Base-by-base conservation (phyloP, 2,888 invertebrate species). In the Gerris lacustris region DNA sequence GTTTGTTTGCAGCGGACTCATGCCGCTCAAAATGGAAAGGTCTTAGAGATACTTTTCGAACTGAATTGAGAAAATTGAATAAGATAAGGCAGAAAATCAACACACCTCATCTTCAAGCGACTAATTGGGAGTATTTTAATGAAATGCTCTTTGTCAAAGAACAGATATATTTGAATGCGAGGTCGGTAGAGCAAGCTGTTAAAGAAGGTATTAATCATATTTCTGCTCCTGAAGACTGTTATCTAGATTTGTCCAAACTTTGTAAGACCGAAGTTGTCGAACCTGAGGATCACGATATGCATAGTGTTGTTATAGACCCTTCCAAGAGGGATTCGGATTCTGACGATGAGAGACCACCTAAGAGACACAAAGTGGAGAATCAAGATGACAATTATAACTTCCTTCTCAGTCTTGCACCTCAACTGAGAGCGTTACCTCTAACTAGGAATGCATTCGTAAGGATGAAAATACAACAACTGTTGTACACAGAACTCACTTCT, bases 311-410 rank as follows among this genome's bases (percentile, higher is more conserved):
- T 11, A 15, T 55, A 15, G 55, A 15, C 55, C 55, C 9, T 55
- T 55, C 55, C 9, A 55, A 55, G 5, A 55, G 55, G 15, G 9
- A 9, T 11, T 55, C 55, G 15, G 55, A 55, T 55, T 55, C 55
- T 55, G 55, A 55, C 5, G 55, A 55, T 55, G 55, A 55, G 5
- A 55, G 55, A 44, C 44, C 31, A 4, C 11, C 9, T 31, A 43
- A 67, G 43, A 44, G 18, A 45, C n/a, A 45, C n/a, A 7, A 63
- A 64, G 45, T 62, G 44, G 1, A 63, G 2, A 31, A 69, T 43
- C 71, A 77, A 67, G 81, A 81, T 70, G 81, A 81, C 71, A 81
- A 80, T 76, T 81, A 81, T 73, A 79, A 80, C 74, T 81, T 81
- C 72, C 77, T 81, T 44, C 79, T 81, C 78, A 81, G 81, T 72